Evolutionary conservation across 2,113 vertebrate species (phyloP), one percentile per base, ranked within the genome.

Genomic region (Nothocercus julius): DNA sequence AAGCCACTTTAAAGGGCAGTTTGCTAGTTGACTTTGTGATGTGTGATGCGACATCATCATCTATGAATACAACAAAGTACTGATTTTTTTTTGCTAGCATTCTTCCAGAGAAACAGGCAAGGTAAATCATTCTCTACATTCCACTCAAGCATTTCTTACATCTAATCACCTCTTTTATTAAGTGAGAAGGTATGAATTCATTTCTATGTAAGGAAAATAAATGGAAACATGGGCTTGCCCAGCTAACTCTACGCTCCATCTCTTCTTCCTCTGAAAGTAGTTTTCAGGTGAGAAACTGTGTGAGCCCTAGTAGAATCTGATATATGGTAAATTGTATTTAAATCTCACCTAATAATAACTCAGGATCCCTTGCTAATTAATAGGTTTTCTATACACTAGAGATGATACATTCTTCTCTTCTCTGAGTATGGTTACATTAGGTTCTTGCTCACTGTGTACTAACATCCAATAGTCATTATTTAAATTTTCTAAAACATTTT

Each of bases 61-160:
- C 40, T 75, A 21, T 51, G 25, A 84, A 63, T 61, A 40, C 6
- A 70, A 42, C 3, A 42, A 56, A 56, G 54, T 28, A 17, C 27
- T 17, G 5, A 9, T 54, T 25, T 2, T 54, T 40, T 8, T 7
- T 14, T 36, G 8, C 19, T 16, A 38, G 13, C 21, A 77, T 85
- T 94, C 42, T 92, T 28, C 38, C 68, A 20, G 21, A 32, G 80
- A 34, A 91, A 75, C 11, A 34, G 32, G 75, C 11, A 81, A 80
- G 36, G 70, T 77, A 83, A 89, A 15, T 87, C 3, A 25, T 77
- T 89, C 61, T 70, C 14, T 44, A 61, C 20, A 59, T 85, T 93
- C 64, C 45, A 75, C 5, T 3, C 10, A 88, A 70, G 51, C 9
- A 24, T 42, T 70, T 73, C 47, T 82, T 44, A 61, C 45, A 72